phyloP scores from a whole-genome alignment of 2,888 invertebrate genomes.

The Pharmacophagus antenor region DNA sequence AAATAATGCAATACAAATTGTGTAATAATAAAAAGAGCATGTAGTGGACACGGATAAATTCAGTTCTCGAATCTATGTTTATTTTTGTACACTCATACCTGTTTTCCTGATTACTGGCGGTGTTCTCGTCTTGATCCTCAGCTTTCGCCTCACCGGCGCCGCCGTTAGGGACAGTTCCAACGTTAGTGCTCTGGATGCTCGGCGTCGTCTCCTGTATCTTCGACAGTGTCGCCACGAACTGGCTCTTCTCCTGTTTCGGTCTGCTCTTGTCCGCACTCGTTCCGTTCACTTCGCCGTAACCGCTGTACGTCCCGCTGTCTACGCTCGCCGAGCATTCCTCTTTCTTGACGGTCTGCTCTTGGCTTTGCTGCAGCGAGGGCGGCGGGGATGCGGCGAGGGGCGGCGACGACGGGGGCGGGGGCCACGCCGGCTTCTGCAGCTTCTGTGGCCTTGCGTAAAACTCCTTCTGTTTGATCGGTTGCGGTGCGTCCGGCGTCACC shows the following conservation, averaged over 20 bases:
- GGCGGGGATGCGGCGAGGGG: conserved; percentile 84
- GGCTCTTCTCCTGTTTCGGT: conserved; percentile 67
- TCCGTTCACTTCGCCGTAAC: conserved; percentile 72
- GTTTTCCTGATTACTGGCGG: conserved; percentile 63
- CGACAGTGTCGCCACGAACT: conserved; percentile 82
- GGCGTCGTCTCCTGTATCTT: conserved; percentile 84
- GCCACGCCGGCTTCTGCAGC: conserved; percentile 86
- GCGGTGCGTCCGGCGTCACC: conserved; percentile 74
- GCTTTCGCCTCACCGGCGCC: conserved; percentile 51
- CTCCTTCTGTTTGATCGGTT: conserved; percentile 83
- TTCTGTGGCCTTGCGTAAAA: conserved; percentile 91
- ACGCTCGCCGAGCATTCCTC: conserved; percentile 73
- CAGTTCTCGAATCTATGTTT: no score
- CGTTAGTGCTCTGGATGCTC: conserved; percentile 59
- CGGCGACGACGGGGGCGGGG: conserved; percentile 77
- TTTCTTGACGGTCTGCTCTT: conserved; percentile 61
- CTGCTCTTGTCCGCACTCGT: conserved; percentile 59
- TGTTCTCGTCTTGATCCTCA: conserved; percentile 59
- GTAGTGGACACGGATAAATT: no score
- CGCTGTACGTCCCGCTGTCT: conserved; percentile 72
- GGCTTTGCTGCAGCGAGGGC: conserved; percentile 47
- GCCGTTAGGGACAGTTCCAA: conserved; percentile 70
- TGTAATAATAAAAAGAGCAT: neutral
- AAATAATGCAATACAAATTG: neutral
- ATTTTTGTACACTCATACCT: conserved; percentile 56